Evolutionary conservation across 2,888 invertebrate genomes (phyloP).

Genomic region (Drosophila testacea): DNA sequence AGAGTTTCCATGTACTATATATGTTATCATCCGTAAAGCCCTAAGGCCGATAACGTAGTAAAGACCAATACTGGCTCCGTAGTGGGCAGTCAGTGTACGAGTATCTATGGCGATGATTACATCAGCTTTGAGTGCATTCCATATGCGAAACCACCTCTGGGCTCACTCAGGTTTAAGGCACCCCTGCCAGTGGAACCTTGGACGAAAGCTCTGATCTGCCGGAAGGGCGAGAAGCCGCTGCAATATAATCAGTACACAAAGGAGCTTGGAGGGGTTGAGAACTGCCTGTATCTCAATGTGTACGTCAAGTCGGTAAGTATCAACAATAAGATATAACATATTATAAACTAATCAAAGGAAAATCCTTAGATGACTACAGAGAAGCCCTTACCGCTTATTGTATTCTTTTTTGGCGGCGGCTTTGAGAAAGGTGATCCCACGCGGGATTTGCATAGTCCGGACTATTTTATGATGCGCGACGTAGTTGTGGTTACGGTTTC

Average conservation of each 20-base stretch:
- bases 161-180: constrained; percentile 79
- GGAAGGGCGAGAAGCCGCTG: constrained; percentile 80
- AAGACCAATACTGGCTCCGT: constrained; percentile 75
- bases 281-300: constrained; percentile 86
- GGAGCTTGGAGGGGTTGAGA: constrained; percentile 85
- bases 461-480: constrained; percentile 85
- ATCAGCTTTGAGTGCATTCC: constrained; percentile 79
- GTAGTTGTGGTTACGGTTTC: constrained; percentile 85
- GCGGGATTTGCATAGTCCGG: constrained; percentile 83
- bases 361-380: constrained; percentile 46
- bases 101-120: constrained; percentile 69
- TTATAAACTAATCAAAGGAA: background rate
- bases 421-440: constrained; percentile 85
- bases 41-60: constrained; percentile 23
- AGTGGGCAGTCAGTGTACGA: constrained; percentile 67
- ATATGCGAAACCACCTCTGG: constrained; percentile 85
- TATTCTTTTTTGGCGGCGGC: constrained; percentile 86
- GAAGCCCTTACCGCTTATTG: constrained; percentile 82
- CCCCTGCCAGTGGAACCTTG: constrained; percentile 84
- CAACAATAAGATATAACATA: no score
- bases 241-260: constrained; percentile 81
- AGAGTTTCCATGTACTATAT: background rate
- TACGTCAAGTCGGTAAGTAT: constrained; percentile 79
- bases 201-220: constrained; percentile 83
- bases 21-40: background rate